Evolutionary conservation across 2,113 vertebrate genomes (phyloP).

Genomic region (Excalfactoria chinensis): DNA sequence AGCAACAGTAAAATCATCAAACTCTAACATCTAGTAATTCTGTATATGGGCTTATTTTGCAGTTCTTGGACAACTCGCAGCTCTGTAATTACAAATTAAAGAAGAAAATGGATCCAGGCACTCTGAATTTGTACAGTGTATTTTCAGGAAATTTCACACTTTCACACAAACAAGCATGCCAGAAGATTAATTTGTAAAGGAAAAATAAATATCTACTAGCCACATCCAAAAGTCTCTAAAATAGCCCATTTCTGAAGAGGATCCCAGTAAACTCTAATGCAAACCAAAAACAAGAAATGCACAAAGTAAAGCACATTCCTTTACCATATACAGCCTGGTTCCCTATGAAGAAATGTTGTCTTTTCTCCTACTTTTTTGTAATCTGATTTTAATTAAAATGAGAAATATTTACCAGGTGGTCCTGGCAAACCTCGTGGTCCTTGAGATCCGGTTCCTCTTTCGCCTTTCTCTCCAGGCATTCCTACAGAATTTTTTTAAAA

Average conservation of each 20-base stretch:
- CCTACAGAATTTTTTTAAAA: conserved; percentile 74
- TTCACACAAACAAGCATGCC: not conserved
- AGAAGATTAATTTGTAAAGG: not conserved
- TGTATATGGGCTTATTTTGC: not conserved
- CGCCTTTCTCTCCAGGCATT: conserved; percentile 91
- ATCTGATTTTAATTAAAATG: not conserved
- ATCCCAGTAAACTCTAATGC: not conserved
- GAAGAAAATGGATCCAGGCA: not conserved
- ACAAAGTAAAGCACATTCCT: not conserved
- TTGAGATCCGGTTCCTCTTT: conserved; percentile 88
- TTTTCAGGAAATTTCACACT: not conserved
- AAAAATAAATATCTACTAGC: not conserved
- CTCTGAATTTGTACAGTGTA: not conserved
- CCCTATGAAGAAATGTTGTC: not conserved
- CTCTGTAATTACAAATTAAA: not conserved
- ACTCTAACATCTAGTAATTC: not conserved
- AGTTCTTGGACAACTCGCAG: not conserved
- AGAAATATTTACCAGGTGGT: conserved; percentile 85
- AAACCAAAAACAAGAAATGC: not conserved
- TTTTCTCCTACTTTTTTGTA: not conserved
- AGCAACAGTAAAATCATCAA: not conserved
- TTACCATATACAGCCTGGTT: not conserved
- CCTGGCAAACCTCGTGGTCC: conserved; percentile 88
- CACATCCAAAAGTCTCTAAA: not conserved
- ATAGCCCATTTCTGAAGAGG: not conserved